phyloP scores from a whole-genome alignment of 2,797 vertebrate species.

The Malurus splendens region DNA sequence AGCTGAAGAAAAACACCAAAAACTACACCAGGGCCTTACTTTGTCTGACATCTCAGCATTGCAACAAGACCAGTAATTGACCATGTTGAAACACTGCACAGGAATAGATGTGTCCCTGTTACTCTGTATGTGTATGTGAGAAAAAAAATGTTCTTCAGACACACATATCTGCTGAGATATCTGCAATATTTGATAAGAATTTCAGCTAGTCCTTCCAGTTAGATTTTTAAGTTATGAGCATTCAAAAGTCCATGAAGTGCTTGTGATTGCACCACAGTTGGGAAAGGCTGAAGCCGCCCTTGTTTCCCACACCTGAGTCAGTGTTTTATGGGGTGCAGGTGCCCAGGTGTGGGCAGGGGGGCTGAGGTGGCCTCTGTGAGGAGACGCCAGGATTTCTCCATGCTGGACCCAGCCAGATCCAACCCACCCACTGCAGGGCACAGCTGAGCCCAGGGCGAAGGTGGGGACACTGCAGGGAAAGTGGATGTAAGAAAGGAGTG shows the following conservation, averaged over 20 bases:
- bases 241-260: background rate
- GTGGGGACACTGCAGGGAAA: accelerated
- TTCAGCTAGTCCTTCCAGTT: background rate
- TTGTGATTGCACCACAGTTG: background rate
- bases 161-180: accelerated
- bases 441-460: accelerated
- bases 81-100: background rate
- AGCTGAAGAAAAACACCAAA: background rate
- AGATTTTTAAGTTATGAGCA: background rate
- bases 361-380: background rate
- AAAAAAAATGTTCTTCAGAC: background rate
- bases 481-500: background rate
- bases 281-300: background rate
- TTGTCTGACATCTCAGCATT: background rate
- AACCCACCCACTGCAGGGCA: background rate
- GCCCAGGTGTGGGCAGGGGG: background rate
- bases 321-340: accelerated
- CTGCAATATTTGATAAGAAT: background rate
- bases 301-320: background rate
- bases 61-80: background rate
- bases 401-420: background rate
- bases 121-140: background rate
- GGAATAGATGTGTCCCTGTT: background rate
- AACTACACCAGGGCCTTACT: background rate
- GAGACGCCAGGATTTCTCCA: background rate